These are phyloP conservation scores for Manis crassicaudata DNA, from an alignment of 2,797 vertebrate genomes.

Conservation along the genomic window DNA sequence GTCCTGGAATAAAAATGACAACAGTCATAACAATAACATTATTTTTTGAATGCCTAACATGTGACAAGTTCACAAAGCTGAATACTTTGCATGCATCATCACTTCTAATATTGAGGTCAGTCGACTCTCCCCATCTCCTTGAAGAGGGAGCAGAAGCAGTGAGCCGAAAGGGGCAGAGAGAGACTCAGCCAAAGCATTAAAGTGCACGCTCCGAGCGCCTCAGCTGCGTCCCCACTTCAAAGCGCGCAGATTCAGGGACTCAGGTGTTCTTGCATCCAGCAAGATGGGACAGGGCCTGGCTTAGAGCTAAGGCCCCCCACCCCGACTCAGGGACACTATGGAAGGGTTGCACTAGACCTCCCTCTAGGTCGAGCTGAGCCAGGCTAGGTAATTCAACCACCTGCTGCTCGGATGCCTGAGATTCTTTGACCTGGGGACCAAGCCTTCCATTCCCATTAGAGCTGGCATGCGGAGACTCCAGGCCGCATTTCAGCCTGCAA, in stretches of 20 bases:
- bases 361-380: background rate
- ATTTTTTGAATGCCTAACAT: background rate
- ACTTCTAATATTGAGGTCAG: background rate
- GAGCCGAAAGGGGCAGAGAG: background rate
- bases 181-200: background rate
- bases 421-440: background rate
- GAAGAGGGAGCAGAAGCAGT: background rate
- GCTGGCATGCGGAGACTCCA: background rate
- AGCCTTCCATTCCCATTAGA: background rate
- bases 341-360: background rate
- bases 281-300: background rate
- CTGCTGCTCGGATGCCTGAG: background rate
- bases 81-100: background rate
- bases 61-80: background rate
- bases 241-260: background rate
- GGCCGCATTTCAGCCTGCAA: background rate
- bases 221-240: background rate
- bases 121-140: background rate
- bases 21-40: background rate
- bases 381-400: background rate
- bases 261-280: background rate
- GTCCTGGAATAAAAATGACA: background rate
- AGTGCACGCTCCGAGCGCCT: background rate
- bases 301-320: background rate
- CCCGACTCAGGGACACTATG: background rate